Evolutionary conservation across 2,888 invertebrate species (phyloP).

Genomic region (Agrotis ipsilon): DNA sequence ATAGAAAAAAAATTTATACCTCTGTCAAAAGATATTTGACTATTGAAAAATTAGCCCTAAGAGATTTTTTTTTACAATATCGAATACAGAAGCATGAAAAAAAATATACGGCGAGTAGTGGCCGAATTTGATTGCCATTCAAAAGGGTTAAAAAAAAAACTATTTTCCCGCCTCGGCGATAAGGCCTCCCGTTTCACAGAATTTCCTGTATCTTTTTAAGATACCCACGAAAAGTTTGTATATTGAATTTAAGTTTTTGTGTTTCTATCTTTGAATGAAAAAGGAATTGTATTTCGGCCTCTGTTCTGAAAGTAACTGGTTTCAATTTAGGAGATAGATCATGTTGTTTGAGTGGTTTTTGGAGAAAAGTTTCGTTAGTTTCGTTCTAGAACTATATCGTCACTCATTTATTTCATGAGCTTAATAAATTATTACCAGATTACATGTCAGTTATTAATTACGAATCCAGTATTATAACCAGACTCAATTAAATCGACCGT

Average conservation of each 20-base stretch:
- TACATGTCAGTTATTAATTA: background rate
- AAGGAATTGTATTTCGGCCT: constrained; percentile 43
- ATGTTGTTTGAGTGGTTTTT: constrained; percentile 12
- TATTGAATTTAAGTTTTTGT: constrained; percentile 58
- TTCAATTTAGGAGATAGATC: constrained; percentile 40
- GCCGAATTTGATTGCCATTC: constrained; percentile 47
- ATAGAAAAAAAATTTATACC: no score
- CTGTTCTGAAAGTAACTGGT: constrained; percentile 29
- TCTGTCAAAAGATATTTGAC: no score
- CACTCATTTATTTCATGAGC: background rate
- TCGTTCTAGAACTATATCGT: background rate
- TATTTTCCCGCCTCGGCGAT: constrained; percentile 39
- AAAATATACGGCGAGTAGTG: constrained; percentile 36
- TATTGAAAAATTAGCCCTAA: background rate
- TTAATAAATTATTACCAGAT: background rate
- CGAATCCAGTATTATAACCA: no score
- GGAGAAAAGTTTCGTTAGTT: constrained; percentile 1
- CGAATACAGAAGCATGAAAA: constrained; percentile 4
- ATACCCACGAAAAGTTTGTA: constrained; percentile 52
- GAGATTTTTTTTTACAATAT: no score
- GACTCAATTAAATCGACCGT: background rate
- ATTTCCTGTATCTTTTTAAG: constrained; percentile 53
- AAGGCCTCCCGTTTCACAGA: constrained; percentile 27
- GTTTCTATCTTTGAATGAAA: constrained; percentile 43
- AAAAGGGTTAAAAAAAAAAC: constrained; percentile 49